Conservation (phyloP, 2,888 invertebrate genomes). For the Cheilosia vernalis region DNA sequence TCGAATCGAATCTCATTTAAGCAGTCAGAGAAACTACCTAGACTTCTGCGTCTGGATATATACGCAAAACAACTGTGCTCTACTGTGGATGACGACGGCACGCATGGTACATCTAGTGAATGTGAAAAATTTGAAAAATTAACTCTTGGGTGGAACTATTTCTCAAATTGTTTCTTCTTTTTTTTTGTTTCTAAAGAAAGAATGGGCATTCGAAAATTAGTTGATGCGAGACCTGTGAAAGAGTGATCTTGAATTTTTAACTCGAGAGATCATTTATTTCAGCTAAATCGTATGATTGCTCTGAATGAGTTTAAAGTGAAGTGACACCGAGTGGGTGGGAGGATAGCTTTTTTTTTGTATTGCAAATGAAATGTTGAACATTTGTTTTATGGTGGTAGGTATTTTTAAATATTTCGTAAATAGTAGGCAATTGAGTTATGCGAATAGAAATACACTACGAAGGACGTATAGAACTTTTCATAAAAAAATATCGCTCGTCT, state of each 20-base stretch:
- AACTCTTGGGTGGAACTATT: conserved; percentile 48
- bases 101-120: conserved; percentile 23
- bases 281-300: conserved; percentile 35
- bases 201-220: conserved; percentile 13
- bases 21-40: conserved; percentile 57
- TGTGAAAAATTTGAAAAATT: conserved; percentile 45
- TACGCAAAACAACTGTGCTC: conserved; percentile 43
- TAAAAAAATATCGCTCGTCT: no score
- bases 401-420: conserved; percentile 8
- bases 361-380: conserved; percentile 40
- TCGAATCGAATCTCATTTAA: conserved; percentile 66
- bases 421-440: background rate
- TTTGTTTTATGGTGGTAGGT: background rate
- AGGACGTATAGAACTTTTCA: no score
- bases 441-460: background rate
- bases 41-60: conserved; percentile 54
- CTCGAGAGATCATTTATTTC: conserved; percentile 46
- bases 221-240: conserved; percentile 39
- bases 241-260: conserved; percentile 55
- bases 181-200: conserved; percentile 4
- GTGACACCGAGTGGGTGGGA: conserved; percentile 48
- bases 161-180: conserved; percentile 24
- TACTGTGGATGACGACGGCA: background rate
- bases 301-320: conserved; percentile 29
- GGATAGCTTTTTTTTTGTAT: conserved; percentile 3